These are phyloP conservation scores for Myotis vivesi DNA, from an alignment of 2,797 vertebrate species.

Conservation along the genomic window DNA sequence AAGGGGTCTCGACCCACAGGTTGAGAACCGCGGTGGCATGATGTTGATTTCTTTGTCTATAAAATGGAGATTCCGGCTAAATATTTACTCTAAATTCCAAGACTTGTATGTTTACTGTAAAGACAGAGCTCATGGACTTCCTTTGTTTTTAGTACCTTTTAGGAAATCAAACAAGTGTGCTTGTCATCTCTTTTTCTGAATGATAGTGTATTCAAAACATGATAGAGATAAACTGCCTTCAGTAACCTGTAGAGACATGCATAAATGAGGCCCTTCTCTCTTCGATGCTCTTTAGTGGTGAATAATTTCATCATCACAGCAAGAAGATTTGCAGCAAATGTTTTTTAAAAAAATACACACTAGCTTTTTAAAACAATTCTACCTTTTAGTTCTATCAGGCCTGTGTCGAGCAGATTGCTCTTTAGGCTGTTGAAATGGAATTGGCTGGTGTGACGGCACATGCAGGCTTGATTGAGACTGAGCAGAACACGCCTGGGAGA, in stretches of 20 bases:
- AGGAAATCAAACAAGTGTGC: not conserved
- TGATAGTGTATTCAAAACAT: not conserved
- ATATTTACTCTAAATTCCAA: not conserved
- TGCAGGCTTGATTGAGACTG: not conserved
- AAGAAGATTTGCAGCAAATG: not conserved
- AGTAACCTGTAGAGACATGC: not conserved
- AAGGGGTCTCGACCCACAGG: no score
- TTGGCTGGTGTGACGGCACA: not conserved
- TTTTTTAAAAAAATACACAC: not conserved
- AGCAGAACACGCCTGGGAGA: not conserved
- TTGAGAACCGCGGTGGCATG: no score
- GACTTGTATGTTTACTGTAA: not conserved
- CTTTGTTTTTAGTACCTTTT: not conserved
- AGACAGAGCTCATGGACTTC: not conserved
- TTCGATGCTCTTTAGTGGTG: not conserved
- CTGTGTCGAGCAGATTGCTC: constrained; percentile 41
- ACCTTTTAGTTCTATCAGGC: not conserved
- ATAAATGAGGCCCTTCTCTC: not conserved
- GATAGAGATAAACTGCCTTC: not conserved
- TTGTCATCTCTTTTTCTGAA: not conserved
- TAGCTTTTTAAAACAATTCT: not conserved
- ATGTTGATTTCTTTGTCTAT: not conserved
- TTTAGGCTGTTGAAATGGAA: constrained; percentile 11
- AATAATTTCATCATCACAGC: constrained; percentile 2
- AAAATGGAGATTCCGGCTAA: not conserved